Evolutionary conservation across 2,113 vertebrate species (phyloP).

Genomic region (Neodon shergylaensis): DNA sequence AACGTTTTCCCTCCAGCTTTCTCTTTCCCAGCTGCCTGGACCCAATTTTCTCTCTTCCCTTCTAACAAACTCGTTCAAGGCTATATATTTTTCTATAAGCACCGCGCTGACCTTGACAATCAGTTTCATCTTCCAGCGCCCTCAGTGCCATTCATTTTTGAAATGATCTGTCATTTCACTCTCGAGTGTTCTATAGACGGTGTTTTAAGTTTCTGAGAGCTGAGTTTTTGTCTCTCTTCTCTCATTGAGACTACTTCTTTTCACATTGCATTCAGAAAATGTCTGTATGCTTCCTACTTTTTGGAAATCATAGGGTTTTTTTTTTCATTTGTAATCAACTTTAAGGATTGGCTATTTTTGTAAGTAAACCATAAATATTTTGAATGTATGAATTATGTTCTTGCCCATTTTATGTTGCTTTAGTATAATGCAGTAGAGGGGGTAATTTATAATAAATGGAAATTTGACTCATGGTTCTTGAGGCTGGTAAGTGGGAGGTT

Average conservation of each 20-base stretch:
- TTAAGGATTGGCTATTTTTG: conserved; percentile 46
- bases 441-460: background rate
- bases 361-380: background rate
- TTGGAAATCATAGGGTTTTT: background rate
- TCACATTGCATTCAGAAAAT: conserved; percentile 44
- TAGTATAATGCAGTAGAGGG: background rate
- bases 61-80: conserved; percentile 49
- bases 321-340: conserved; percentile 34
- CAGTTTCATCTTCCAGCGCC: background rate
- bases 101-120: conserved; percentile 29
- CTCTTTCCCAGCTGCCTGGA: conserved; percentile 43
- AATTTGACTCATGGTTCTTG: background rate
- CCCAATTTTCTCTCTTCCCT: conserved; percentile 37
- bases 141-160: conserved; percentile 17
- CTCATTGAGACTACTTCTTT: background rate
- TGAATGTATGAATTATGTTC: conserved; percentile 17
- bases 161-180: conserved; percentile 37
- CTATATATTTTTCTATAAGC: conserved; percentile 58
- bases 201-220: conserved; percentile 25
- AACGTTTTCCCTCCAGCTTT: conserved; percentile 6
- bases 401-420: background rate
- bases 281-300: background rate
- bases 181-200: conserved; percentile 27
- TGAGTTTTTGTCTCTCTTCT: conserved; percentile 20
- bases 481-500: background rate